phyloP scores from a whole-genome alignment of 1,140 invertebrate species.

The Zaprionus kolodkinae region DNA sequence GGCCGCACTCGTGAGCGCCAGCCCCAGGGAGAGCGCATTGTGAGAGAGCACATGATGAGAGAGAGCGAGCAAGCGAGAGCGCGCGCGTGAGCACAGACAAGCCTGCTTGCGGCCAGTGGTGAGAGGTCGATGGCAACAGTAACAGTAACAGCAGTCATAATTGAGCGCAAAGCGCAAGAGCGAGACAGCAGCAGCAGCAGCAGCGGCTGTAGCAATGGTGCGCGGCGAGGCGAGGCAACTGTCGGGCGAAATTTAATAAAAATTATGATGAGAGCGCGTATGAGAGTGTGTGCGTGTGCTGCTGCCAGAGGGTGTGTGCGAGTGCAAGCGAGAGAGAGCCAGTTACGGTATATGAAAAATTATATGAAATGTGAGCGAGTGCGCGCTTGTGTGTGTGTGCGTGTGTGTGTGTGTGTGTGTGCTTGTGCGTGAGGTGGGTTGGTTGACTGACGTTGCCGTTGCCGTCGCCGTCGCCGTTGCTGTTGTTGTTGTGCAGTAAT shows the following conservation, averaged over 20 bases:
- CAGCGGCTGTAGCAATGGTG: too few relatives aligned
- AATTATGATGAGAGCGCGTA: slow-evolving; percentile 77
- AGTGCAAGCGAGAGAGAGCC: slow-evolving; percentile 48
- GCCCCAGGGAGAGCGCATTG: slow-evolving; percentile 8
- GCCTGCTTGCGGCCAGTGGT: slow-evolving; percentile 22
- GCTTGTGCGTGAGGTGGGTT: slow-evolving; percentile 70
- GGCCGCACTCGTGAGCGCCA: slow-evolving; percentile 12
- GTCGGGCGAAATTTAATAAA: slow-evolving; percentile 74
- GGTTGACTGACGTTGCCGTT: slow-evolving; percentile 65
- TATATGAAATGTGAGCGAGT: slow-evolving; percentile 76
- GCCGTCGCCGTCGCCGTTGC: background rate
- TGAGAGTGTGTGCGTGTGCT: slow-evolving; percentile 21
- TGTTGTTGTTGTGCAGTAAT: slow-evolving; percentile 63
- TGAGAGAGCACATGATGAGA: too few relatives aligned
- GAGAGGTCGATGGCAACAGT: slow-evolving; percentile 73
- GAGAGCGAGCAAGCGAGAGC: slow-evolving; percentile 44
- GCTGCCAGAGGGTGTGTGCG: slow-evolving; percentile 36
- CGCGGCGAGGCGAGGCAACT: slow-evolving; percentile 6
- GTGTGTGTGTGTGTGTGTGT: slow-evolving; percentile 47
- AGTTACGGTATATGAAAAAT: slow-evolving; percentile 70
- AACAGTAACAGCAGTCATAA: slow-evolving; percentile 65
- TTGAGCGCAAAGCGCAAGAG: slow-evolving; percentile 40
- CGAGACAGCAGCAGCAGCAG: slow-evolving; percentile 29
- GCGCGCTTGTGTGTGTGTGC: slow-evolving; percentile 26
- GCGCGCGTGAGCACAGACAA: slow-evolving; percentile 18